These are phyloP conservation scores for Agrypnus murinus DNA, from an alignment of 2,888 invertebrate genomes.

Conservation along the genomic window DNA sequence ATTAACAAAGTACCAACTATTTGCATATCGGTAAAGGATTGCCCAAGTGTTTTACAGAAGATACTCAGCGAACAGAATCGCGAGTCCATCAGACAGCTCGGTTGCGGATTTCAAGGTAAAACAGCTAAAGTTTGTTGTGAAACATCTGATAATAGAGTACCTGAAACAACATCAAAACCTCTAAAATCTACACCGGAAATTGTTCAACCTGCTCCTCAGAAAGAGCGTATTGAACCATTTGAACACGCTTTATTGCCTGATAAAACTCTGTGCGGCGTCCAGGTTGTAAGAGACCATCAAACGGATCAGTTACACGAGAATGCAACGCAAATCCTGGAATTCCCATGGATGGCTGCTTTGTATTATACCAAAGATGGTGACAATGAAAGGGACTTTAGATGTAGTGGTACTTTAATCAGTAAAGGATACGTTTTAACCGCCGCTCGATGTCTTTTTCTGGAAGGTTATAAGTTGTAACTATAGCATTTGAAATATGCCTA, in stretches of 20 bases:
- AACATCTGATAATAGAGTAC: too few species aligned
- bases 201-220: too few species aligned
- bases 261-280: constrained; percentile 21
- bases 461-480: constrained; percentile 14
- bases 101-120: too few species aligned
- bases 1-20: too few species aligned
- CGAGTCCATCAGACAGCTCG: too few species aligned
- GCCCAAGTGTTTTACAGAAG: constrained; percentile 51
- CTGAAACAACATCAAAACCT: too few species aligned
- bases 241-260: constrained; percentile 15
- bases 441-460: constrained; percentile 76
- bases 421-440: constrained; percentile 76
- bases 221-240: too few species aligned
- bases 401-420: constrained; percentile 78
- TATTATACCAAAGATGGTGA: constrained; percentile 68
- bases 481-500: constrained; percentile 60
- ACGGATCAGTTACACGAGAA: constrained; percentile 66
- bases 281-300: not conserved
- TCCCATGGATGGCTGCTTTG: constrained; percentile 78
- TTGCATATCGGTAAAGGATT: constrained; percentile 71
- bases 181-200: too few species aligned
- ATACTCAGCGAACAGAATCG: too few species aligned
- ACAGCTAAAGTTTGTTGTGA: too few species aligned
- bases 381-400: constrained; percentile 58
- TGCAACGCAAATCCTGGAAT: constrained; percentile 72